phyloP scores from a whole-genome alignment of 2,113 vertebrate genomes.

The Ciconia stormi region DNA sequence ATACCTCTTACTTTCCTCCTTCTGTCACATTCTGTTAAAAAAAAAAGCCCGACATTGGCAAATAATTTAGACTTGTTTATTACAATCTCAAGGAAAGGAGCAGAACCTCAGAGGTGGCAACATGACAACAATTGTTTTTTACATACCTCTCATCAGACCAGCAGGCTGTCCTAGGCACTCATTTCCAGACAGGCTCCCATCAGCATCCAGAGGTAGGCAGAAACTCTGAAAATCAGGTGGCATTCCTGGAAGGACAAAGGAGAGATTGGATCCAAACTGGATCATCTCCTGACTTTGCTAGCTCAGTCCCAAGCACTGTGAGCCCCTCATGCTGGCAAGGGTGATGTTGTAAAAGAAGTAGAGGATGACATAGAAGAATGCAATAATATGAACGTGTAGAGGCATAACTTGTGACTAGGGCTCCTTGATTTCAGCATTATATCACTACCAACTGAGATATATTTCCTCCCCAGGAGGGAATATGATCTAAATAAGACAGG shows the following conservation, averaged over 20 bases:
- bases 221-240: neutral
- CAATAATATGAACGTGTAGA: neutral
- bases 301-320: neutral
- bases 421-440: neutral
- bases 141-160: neutral
- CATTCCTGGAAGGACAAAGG: neutral
- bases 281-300: neutral
- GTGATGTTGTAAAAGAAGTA: neutral
- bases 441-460: neutral
- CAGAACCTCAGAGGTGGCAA: conserved; percentile 25
- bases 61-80: conserved; percentile 65
- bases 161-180: neutral
- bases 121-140: conserved; percentile 13
- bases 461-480: neutral
- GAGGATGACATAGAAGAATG: neutral
- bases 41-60: conserved; percentile 5
- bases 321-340: neutral
- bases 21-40: conserved; percentile 32
- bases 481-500: neutral
- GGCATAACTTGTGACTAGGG: neutral
- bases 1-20: conserved; percentile 22
- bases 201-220: neutral
- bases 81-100: conserved; percentile 40
- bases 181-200: neutral
- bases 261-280: neutral